These are phyloP conservation scores for Ischnus inquisitorius DNA, from an alignment of 2,888 invertebrate genomes.

Conservation along the genomic window DNA sequence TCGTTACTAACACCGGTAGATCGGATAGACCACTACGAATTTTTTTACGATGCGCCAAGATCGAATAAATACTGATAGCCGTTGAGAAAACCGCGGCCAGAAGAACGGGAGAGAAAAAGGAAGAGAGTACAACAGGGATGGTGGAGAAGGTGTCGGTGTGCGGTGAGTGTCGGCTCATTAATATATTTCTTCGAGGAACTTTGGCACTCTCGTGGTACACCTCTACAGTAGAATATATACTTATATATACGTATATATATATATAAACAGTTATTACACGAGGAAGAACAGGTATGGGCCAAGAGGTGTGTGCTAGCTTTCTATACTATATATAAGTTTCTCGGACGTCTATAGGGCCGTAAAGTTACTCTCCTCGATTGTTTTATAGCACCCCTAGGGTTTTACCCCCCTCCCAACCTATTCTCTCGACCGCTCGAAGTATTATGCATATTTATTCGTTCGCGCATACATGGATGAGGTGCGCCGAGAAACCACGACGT, in stretches of 20 bases:
- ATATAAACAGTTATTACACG: conserved; percentile 13
- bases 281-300: conserved; percentile 30
- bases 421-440: conserved; percentile 19
- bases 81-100: neutral
- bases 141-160: conserved; percentile 58
- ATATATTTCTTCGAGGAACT: conserved; percentile 73
- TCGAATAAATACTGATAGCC: conserved; percentile 46
- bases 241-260: conserved; percentile 4
- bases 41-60: conserved; percentile 59
- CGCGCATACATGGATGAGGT: neutral
- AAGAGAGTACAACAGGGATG: neutral
- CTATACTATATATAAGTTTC: conserved; percentile 25
- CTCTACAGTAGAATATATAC: conserved; percentile 6
- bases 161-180: conserved; percentile 74
- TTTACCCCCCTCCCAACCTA: conserved; percentile 56
- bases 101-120: neutral
- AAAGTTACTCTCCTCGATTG: conserved; percentile 75
- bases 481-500: neutral
- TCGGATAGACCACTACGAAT: conserved; percentile 36
- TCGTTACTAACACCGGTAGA: conserved; percentile 54
- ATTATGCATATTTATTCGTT: conserved; percentile 51
- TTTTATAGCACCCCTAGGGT: conserved; percentile 75
- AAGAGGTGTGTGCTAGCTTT: neutral
- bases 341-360: conserved; percentile 43
- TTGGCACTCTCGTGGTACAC: conserved; percentile 43